These are phyloP conservation scores for Hestina assimilis DNA, from an alignment of 1,140 invertebrate species.

Conservation along the genomic window DNA sequence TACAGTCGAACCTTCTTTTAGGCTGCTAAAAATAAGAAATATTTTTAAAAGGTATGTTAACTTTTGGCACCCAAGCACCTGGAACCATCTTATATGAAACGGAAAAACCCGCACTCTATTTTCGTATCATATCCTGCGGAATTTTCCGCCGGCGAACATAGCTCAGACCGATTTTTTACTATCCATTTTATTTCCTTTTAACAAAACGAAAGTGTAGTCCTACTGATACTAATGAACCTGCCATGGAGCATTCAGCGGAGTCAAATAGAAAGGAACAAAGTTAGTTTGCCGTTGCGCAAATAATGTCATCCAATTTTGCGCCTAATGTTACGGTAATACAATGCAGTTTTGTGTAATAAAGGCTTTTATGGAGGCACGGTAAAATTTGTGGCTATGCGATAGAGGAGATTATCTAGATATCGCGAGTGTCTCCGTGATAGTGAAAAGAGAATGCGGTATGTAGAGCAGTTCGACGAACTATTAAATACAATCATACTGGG, in stretches of 20 bases:
- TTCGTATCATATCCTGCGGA: constrained; percentile 1
- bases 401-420: neutral
- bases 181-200: constrained; percentile 8
- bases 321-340: neutral
- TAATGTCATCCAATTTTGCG: neutral
- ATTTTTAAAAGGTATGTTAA: too few species aligned
- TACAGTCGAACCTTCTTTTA: too few species aligned
- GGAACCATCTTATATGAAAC: neutral
- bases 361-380: neutral
- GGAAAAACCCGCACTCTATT: neutral
- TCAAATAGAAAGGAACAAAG: neutral
- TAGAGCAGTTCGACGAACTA: neutral
- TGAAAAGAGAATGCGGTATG: neutral
- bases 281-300: neutral
- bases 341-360: neutral
- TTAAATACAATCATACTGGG: neutral
- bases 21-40: too few species aligned
- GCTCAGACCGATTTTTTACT: neutral
- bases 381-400: neutral
- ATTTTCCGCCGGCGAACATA: constrained; percentile 3
- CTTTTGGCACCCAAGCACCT: neutral
- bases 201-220: neutral
- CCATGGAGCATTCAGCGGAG: neutral
- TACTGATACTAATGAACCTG: constrained; percentile 6
- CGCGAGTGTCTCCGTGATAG: neutral